Percentiles rank a stretch among this genome's conserved stretches.
Evolutionary conservation across 2,797 vertebrate genomes (phyloP).

Genomic region (Prunella strophiata): DNA sequence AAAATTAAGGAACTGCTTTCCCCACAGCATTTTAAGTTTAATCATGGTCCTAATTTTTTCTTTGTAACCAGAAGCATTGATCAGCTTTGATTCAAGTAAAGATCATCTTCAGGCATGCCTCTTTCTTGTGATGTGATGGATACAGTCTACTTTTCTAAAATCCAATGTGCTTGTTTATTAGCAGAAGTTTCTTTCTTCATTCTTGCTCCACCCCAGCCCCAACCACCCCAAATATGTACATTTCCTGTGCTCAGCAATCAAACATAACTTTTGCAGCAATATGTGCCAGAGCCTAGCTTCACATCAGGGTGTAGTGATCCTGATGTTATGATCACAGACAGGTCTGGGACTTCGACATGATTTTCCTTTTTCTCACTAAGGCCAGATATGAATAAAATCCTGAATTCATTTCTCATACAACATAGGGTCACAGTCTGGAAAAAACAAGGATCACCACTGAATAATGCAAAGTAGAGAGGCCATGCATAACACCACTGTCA

Average conservation of each 20-base stretch:
- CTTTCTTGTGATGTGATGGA: neutral
- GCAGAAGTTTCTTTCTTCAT: neutral
- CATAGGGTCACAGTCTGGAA: neutral
- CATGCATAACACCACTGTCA: neutral
- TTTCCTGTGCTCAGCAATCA: neutral
- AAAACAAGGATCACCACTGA: neutral
- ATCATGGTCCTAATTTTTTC: neutral
- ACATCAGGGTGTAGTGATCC: neutral
- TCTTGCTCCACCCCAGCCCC: neutral
- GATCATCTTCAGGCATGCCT: neutral
- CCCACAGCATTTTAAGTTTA: neutral
- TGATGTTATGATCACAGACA: constrained; percentile 6
- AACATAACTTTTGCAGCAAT: neutral
- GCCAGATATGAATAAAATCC: neutral
- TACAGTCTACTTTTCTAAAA: neutral
- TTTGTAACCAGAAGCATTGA: constrained; percentile 9
- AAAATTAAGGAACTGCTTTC: neutral
- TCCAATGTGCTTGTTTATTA: neutral
- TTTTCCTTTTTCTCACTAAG: neutral
- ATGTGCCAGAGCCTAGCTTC: neutral
- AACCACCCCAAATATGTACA: neutral
- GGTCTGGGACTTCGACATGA: neutral
- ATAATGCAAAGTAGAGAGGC: neutral
- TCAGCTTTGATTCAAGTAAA: neutral
- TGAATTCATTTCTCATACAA: neutral